These are phyloP conservation scores for Trissolcus brochymenae DNA, from an alignment of 2,888 invertebrate species.

Conservation along the genomic window DNA sequence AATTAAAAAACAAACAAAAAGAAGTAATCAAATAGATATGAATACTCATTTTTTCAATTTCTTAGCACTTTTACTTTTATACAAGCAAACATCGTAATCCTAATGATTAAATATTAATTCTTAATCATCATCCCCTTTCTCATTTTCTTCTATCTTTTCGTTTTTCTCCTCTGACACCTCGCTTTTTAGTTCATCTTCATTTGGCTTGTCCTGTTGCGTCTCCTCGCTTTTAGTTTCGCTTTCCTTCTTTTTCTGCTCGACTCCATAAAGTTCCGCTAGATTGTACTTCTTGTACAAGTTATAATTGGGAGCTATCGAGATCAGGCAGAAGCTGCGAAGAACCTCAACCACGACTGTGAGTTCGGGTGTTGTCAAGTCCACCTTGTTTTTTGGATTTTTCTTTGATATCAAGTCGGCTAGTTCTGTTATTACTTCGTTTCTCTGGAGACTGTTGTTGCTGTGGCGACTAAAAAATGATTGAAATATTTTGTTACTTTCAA, in stretches of 20 bases:
- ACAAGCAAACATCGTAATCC: not conserved
- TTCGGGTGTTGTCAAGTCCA: constrained; percentile 87
- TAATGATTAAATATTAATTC: not conserved
- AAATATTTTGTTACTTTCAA: not conserved
- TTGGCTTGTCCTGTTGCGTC: not conserved
- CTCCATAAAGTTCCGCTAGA: constrained; percentile 80
- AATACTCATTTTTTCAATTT: too few species aligned
- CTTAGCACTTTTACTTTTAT: too few species aligned
- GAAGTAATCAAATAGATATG: too few species aligned
- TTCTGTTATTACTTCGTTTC: constrained; percentile 84
- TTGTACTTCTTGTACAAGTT: constrained; percentile 90
- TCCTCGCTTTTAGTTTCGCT: constrained; percentile 3
- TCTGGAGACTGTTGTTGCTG: constrained; percentile 84
- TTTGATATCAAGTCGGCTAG: constrained; percentile 84
- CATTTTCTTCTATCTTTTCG: not conserved
- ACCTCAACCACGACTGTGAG: constrained; percentile 90
- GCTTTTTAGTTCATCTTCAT: not conserved
- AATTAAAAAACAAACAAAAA: too few species aligned
- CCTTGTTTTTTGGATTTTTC: constrained; percentile 85
- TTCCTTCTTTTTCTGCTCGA: constrained; percentile 55
- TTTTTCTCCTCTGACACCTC: constrained; percentile 1
- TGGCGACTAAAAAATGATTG: constrained; percentile 79
- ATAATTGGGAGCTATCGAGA: constrained; percentile 89
- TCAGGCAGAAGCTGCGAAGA: constrained; percentile 86
- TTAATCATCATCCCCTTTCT: not conserved